phyloP scores from a whole-genome alignment of 2,113 vertebrate species.

The Empidonax traillii region DNA sequence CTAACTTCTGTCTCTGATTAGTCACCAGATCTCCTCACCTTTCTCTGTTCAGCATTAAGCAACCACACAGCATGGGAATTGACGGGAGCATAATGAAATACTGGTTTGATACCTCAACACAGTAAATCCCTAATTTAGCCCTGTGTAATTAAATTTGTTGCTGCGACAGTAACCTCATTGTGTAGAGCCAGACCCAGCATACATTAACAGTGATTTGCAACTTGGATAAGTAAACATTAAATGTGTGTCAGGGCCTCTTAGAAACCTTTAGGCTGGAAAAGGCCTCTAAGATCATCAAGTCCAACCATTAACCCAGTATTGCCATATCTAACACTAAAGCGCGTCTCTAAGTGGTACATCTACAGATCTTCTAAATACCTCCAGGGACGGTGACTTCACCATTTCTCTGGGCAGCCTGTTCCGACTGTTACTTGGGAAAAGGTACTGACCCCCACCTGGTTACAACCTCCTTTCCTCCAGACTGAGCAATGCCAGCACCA shows the following conservation, averaged over 20 bases:
- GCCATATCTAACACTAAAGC: neutral
- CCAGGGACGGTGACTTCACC: neutral
- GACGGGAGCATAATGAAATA: neutral
- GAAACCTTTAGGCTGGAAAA: neutral
- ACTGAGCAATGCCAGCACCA: rapidly evolving
- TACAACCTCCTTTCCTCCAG: neutral
- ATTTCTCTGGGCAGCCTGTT: neutral
- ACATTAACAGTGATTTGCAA: neutral
- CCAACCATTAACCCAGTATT: neutral
- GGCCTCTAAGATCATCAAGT: neutral
- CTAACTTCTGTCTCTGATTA: neutral
- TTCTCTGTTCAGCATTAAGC: neutral
- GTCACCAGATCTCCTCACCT: neutral
- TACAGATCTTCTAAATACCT: neutral
- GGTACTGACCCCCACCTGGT: neutral
- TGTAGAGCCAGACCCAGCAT: neutral
- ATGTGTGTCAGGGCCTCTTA: neutral
- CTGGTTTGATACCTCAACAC: neutral
- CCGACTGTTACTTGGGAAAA: neutral
- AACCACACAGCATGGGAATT: neutral
- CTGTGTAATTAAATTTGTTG: neutral
- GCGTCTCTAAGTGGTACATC: neutral
- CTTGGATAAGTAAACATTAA: conserved; percentile 11
- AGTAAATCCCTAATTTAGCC: neutral
- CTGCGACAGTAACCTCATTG: neutral